Percentiles rank a stretch among this genome's conserved stretches.
These are phyloP conservation scores for Lepidotrigona ventralis DNA, from an alignment of 1,140 invertebrate species.

Conservation along the genomic window DNA sequence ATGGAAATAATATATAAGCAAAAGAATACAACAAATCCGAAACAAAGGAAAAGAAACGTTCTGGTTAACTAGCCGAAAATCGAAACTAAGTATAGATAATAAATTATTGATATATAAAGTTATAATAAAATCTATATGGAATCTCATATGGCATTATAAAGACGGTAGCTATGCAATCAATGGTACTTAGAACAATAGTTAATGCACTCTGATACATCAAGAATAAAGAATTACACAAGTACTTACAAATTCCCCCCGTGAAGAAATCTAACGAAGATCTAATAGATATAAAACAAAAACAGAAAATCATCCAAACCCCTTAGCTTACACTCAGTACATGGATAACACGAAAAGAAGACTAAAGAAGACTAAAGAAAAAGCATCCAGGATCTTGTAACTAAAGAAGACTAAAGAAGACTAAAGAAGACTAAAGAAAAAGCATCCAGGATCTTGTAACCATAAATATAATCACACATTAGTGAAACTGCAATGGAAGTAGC, in stretches of 20 bases:
- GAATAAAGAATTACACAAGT: neutral
- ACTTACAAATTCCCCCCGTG: neutral
- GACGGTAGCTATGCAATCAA: neutral
- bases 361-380: too few relatives aligned
- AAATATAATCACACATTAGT: too few relatives aligned
- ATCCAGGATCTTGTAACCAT: too few relatives aligned
- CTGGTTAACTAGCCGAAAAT: neutral
- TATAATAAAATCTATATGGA: neutral
- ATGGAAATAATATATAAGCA: neutral
- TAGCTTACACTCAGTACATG: neutral
- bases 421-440: too few relatives aligned
- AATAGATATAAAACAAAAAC: neutral
- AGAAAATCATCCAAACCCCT: neutral
- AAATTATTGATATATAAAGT: neutral
- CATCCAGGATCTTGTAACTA: neutral
- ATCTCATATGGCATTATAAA: neutral
- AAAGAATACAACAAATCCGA: neutral
- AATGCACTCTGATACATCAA: neutral
- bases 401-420: too few relatives aligned
- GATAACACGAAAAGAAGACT: neutral
- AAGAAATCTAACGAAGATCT: neutral
- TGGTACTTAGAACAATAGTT: neutral
- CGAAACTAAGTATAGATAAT: neutral
- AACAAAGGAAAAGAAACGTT: neutral
- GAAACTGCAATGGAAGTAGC: too few relatives aligned